Evolutionary conservation across 2,113 vertebrate species (phyloP), one percentile per base, ranked within the genome.

Genomic region (Marcusenius ussheri): DNA sequence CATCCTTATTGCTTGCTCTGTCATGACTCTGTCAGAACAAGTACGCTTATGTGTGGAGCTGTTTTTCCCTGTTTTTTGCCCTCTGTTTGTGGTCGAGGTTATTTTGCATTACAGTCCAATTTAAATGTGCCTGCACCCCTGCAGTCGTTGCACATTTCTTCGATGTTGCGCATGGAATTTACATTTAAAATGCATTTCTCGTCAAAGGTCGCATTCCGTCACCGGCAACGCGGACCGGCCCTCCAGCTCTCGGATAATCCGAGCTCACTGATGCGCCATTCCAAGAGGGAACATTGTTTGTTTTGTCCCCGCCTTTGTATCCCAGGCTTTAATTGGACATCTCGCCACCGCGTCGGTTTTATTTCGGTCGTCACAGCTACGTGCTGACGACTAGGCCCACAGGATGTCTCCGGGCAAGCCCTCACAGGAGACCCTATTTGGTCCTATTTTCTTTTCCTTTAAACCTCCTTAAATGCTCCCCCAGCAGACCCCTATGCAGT

Each of bases 91-190:
- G 49, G 50, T 56, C 47, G 7, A 11, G 7, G 27, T 35, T 47
- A 87, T 19, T 87, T 87, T 87, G 47, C 49, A 53, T 87, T 87
- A 39, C 27, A 21, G 49, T 87, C n/a, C 50, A 47, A 87, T 53
- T 53, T n/a, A 87, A 87, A 51, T 87, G 27, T 19, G 47, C 85
- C 50, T 39, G 31, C 50, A 21, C 50, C 49, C 31, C 13, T 42
- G 85, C 19, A 87, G 85, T 87, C 6, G 47, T 50, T 50, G 45
- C 45, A 47, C 83, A 86, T 49, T 27, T 50, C 6, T 86, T 10
- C 83, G 10, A 49, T 86, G 21, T 31, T 35, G n/a, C 10, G 31
- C n/a, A 56, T 35, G 27, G 85, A 50, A 35, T 53, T 87, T 51
- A 11, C 50, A 19, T 51, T 56, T 56, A 3, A 53, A 53, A 53